Conservation (phyloP, 2,797 vertebrate species). For the Characodon lateralis region DNA sequence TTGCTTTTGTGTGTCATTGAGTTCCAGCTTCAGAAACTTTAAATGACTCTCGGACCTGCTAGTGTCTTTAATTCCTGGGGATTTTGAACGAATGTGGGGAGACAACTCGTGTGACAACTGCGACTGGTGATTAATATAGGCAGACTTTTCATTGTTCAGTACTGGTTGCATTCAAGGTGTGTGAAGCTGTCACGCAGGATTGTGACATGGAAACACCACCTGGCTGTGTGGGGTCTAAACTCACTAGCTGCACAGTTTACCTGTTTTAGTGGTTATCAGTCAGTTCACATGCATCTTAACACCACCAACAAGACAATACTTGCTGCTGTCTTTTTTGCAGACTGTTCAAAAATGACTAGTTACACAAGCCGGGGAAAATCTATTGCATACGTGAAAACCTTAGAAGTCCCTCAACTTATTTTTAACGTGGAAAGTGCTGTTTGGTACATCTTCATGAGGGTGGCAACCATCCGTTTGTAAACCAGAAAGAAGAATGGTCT, state of each 20-base stretch:
- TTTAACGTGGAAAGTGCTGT: background rate
- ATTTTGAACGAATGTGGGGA: background rate
- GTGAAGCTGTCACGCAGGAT: background rate
- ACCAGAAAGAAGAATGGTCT: background rate
- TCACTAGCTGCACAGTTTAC: background rate
- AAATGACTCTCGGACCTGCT: background rate
- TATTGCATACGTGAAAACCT: background rate
- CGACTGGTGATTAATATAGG: background rate
- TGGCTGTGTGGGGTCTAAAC: background rate
- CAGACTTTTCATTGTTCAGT: background rate
- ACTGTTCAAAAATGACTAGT: background rate
- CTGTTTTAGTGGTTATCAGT: background rate
- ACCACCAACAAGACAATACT: background rate
- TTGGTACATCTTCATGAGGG: background rate
- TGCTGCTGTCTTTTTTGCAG: background rate
- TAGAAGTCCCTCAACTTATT: background rate
- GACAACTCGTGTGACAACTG: background rate
- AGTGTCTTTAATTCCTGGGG: background rate
- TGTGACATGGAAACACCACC: background rate
- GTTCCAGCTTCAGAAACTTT: background rate
- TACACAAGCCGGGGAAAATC: background rate
- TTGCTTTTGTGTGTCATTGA: background rate
- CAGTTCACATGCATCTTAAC: background rate
- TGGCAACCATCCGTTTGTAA: background rate
- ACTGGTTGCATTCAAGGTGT: background rate